Evolutionary conservation across 2,797 vertebrate genomes (phyloP), one percentile per base, ranked within the genome.

Genomic region (Cottoperca gobio): DNA sequence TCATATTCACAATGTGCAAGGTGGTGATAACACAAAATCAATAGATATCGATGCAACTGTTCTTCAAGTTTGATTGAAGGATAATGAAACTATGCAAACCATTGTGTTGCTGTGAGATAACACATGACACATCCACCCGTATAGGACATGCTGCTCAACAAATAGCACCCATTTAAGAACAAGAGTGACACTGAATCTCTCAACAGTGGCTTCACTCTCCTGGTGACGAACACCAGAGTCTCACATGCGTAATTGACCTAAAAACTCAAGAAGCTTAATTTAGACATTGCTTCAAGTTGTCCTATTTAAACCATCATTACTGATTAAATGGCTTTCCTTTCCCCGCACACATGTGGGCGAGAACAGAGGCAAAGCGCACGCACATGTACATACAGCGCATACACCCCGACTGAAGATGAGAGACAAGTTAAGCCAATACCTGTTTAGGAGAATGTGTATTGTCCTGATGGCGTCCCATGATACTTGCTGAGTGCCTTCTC

Each of bases 221-320:
- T 76, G 70, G 72, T 40, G 14, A 64, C 8, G 31, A 75, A 46
- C 48, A 37, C 46, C 73, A 76, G 55, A 54, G 37, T 74, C 85
- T 85, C 82, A 73, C 71, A 82, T 42, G 61, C 61, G 23, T 79
- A 86, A 86, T 9, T 92, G 92, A 91, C 91, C 92, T 87, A 89
- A 90, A 92, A 93, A 89, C 83, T 81, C 79, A 78, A 69, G 82
- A 76, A 70, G 82, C 91, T 87, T 90, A 86, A 89, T 90, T 92
- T 91, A 93, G 91, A 89, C 84, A 76, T 81, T 60, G 82, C 87
- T 90, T 85, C 87, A 81, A 89, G 82, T 89, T 86, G 90, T 89
- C 89, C 91, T 86, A 92, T 81, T 89, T 92, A 88, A 90, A 92
- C 75, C 70, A 70, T 87, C 84, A 84, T 79, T 72, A 53, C 89